Evolutionary conservation across 2,888 invertebrate species (phyloP).

Genomic region (Aproaerema taeniolella): DNA sequence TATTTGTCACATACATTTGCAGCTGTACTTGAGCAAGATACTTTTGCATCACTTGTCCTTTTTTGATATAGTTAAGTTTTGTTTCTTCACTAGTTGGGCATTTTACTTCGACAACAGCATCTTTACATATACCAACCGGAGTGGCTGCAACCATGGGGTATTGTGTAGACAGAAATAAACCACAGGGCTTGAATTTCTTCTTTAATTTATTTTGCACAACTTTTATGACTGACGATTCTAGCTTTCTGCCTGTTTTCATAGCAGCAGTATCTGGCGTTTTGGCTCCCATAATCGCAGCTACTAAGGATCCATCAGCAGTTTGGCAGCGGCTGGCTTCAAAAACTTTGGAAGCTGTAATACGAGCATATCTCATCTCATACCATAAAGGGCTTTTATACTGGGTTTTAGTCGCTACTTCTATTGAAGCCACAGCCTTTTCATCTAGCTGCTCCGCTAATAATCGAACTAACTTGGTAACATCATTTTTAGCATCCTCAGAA

Average conservation of each 20-base stretch:
- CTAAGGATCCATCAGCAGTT: slow-evolving; percentile 11
- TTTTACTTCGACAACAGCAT: slow-evolving; percentile 22
- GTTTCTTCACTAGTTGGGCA: too few species aligned
- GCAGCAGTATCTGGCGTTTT: slow-evolving; percentile 12
- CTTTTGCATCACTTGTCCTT: too few species aligned
- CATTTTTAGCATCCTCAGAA: slow-evolving; percentile 17
- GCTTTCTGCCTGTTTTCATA: slow-evolving; percentile 13
- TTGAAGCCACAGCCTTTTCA: too few species aligned
- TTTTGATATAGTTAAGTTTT: slow-evolving; percentile 21
- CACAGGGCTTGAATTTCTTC: slow-evolving; percentile 19
- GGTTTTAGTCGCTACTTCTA: slow-evolving; percentile 1
- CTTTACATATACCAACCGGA: slow-evolving; percentile 26
- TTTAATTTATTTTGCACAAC: slow-evolving; percentile 9
- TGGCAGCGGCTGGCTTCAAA: slow-evolving; percentile 15
- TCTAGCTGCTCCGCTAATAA: slow-evolving; percentile 4
- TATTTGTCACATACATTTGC: too few species aligned
- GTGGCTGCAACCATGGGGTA: slow-evolving; percentile 30
- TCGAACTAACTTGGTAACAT: slow-evolving; percentile 13
- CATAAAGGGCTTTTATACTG: slow-evolving; percentile 12
- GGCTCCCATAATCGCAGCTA: slow-evolving; percentile 9
- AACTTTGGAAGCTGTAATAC: slow-evolving; percentile 22
- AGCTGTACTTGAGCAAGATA: too few species aligned
- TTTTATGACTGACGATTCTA: slow-evolving; percentile 10
- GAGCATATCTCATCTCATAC: slow-evolving; percentile 21
- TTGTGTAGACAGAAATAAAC: slow-evolving; percentile 18